Conservation (phyloP, 92 coral and sea anemone genomes). For the Actinostola sp. region DNA sequence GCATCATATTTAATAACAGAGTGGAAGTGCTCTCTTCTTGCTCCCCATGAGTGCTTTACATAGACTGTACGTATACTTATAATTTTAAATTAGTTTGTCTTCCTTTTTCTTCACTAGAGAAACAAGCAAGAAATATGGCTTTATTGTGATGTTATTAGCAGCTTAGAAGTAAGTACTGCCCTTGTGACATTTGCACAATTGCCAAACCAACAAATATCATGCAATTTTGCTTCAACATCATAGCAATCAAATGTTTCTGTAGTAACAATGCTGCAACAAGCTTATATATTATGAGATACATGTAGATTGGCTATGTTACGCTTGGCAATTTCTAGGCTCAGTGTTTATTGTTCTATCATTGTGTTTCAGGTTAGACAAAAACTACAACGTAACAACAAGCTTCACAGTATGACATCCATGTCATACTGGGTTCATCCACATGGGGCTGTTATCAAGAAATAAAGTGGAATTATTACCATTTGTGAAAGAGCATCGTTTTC, state of each 20-base stretch:
- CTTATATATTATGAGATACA: too few relatives aligned
- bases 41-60: too few relatives aligned
- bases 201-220: neutral
- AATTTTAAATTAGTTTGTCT: neutral
- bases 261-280: too few relatives aligned
- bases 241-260: neutral
- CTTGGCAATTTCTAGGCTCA: neutral
- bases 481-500: too few relatives aligned
- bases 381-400: constrained; percentile 35
- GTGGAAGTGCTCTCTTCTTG: too few relatives aligned
- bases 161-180: constrained; percentile 65
- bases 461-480: neutral
- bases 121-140: constrained; percentile 48
- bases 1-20: too few relatives aligned
- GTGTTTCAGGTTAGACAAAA: constrained; percentile 55
- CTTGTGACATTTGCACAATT: neutral
- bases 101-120: constrained; percentile 12
- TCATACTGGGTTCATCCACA: constrained; percentile 58
- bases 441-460: constrained; percentile 22
- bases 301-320: too few relatives aligned
- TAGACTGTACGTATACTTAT: neutral
- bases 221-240: neutral
- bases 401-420: constrained; percentile 30
- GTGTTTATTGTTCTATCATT: neutral
- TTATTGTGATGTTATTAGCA: constrained; percentile 70